Evolutionary conservation across 2,797 vertebrate genomes (phyloP).

Genomic region (Rhadinocentrus ornatus): DNA sequence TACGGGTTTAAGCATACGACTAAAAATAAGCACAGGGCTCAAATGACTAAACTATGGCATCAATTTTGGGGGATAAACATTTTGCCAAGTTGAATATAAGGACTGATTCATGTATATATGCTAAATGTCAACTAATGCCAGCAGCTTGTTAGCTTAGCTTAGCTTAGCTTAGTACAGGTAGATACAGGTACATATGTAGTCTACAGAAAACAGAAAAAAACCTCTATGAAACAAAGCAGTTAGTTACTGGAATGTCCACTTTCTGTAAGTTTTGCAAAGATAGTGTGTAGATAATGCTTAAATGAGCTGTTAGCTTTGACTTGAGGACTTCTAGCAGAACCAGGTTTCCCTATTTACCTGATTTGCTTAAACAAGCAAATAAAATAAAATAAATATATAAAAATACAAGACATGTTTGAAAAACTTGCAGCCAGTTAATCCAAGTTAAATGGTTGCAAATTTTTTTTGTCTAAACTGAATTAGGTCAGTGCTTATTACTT

Average conservation of each 20-base stretch:
- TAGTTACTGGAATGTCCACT: neutral
- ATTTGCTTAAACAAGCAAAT: too few relatives aligned
- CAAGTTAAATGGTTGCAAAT: too few relatives aligned
- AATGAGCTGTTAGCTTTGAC: neutral
- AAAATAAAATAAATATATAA: too few relatives aligned
- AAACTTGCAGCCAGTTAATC: neutral
- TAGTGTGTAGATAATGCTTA: neutral
- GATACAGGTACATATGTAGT: too few relatives aligned
- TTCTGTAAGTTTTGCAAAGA: neutral
- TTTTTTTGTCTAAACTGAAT: too few relatives aligned
- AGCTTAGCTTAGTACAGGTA: neutral
- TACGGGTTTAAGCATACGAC: too few relatives aligned
- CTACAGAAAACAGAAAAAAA: too few relatives aligned
- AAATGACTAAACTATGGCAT: too few relatives aligned
- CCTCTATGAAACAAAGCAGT: neutral
- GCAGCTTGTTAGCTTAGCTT: neutral
- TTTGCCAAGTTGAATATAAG: neutral
- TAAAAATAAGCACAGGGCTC: too few relatives aligned
- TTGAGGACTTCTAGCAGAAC: neutral
- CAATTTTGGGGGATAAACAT: neutral
- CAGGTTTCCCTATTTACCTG: too few relatives aligned
- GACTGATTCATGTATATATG: neutral
- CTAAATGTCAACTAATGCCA: neutral
- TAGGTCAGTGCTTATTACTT: too few relatives aligned
- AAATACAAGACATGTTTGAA: too few relatives aligned